Evolutionary conservation across 2,888 invertebrate genomes (phyloP).

Genomic region (Cremastinae sp.): DNA sequence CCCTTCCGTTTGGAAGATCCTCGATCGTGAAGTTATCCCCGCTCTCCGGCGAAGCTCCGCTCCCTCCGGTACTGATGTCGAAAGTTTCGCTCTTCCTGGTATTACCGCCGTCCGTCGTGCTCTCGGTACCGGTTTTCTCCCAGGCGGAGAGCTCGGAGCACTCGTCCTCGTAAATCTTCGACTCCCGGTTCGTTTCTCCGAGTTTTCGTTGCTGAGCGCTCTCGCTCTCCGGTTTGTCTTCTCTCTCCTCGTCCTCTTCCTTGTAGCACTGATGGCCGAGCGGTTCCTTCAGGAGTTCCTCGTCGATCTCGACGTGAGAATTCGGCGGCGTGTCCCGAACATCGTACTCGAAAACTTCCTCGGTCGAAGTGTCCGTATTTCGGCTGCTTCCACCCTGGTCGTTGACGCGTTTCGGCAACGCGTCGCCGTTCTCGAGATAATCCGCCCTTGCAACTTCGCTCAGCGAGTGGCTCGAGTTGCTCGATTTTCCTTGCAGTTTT

Average conservation of each 20-base stretch:
- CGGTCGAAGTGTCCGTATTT: slow-evolving; percentile 73
- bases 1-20: no score
- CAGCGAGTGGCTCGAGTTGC: slow-evolving; percentile 75
- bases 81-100: slow-evolving; percentile 77
- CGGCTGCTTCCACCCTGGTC: slow-evolving; percentile 60
- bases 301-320: slow-evolving; percentile 70
- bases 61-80: slow-evolving; percentile 75
- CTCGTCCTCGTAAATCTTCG: slow-evolving; percentile 70
- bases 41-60: slow-evolving; percentile 74
- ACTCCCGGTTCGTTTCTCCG: slow-evolving; percentile 37
- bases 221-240: slow-evolving; percentile 1
- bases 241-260: neutral
- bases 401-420: slow-evolving; percentile 36
- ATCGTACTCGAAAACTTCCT: slow-evolving; percentile 74
- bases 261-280: no score
- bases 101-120: slow-evolving; percentile 67
- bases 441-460: slow-evolving; percentile 70
- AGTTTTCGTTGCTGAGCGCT: neutral
- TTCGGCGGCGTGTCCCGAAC: slow-evolving; percentile 77
- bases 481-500: slow-evolving; percentile 70
- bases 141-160: slow-evolving; percentile 74
- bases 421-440: slow-evolving; percentile 40
- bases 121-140: slow-evolving; percentile 76
- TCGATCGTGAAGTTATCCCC: slow-evolving; percentile 71
- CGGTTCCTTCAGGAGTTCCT: no score